These are phyloP conservation scores for human (Homo sapiens) DNA, from an alignment of 2,113 vertebrate genomes.

Conservation along the genomic window GRCh38 chr18:31514501-31515000, in stretches of 20 bases:
- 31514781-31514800: not conserved
- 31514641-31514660: not conserved
- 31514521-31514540: not conserved
- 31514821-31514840: not conserved
- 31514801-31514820: not conserved
- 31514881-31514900: not conserved
- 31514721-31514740: not conserved
- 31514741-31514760: not conserved
- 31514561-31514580: not conserved
- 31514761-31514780: not conserved
- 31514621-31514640: not conserved
- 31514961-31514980: not conserved
- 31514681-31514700: not conserved
- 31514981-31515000: not conserved
- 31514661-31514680: not conserved
- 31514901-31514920: not conserved
- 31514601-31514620: not conserved
- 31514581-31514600: not conserved
- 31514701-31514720: not conserved
- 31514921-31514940: not conserved
- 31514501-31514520: not conserved
- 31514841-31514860: not conserved
- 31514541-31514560: not conserved
- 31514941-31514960: not conserved
- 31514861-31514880: not conserved